A percentile compares a stretch with the other conserved stretches of the same genome.
Evolutionary conservation across 2,888 invertebrate species (phyloP).

Genomic region (Orthosia gracilis): DNA sequence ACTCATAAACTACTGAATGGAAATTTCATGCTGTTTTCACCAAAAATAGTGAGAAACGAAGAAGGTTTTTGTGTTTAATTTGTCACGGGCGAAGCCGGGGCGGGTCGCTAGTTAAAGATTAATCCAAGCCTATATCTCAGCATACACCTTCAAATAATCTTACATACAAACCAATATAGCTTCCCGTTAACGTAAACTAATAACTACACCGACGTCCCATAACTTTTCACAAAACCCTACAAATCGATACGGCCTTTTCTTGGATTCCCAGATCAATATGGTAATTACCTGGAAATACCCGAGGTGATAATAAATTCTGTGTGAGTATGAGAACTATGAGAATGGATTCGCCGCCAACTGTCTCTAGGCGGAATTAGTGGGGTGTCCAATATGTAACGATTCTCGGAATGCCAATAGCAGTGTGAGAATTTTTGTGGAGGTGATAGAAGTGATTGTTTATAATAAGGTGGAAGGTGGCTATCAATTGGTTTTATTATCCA

Average conservation of each 20-base stretch:
- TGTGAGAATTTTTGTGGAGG: conserved; percentile 30
- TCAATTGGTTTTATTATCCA: no score
- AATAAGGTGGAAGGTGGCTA: not conserved
- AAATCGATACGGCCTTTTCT: conserved; percentile 33
- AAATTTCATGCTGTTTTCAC: no score
- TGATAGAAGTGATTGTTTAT: not conserved
- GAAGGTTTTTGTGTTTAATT: no score
- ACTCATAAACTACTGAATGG: no score
- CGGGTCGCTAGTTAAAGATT: no score
- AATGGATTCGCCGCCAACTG: conserved; percentile 40
- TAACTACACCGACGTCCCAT: not conserved
- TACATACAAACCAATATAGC: not conserved
- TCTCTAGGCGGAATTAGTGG: conserved; percentile 49
- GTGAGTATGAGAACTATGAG: conserved; percentile 42
- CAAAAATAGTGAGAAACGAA: no score
- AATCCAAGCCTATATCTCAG: no score
- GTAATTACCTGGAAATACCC: conserved; percentile 60
- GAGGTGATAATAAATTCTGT: conserved; percentile 58
- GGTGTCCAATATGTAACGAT: conserved; percentile 23
- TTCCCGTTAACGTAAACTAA: not conserved
- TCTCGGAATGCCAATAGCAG: conserved; percentile 20
- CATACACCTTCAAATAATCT: not conserved
- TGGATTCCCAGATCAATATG: conserved; percentile 57
- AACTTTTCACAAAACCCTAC: not conserved
- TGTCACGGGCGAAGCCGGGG: no score